A percentile compares a stretch with the other conserved stretches of the same genome.
phyloP scores from a whole-genome alignment of 2,888 invertebrate genomes.

The Eurois occulta region DNA sequence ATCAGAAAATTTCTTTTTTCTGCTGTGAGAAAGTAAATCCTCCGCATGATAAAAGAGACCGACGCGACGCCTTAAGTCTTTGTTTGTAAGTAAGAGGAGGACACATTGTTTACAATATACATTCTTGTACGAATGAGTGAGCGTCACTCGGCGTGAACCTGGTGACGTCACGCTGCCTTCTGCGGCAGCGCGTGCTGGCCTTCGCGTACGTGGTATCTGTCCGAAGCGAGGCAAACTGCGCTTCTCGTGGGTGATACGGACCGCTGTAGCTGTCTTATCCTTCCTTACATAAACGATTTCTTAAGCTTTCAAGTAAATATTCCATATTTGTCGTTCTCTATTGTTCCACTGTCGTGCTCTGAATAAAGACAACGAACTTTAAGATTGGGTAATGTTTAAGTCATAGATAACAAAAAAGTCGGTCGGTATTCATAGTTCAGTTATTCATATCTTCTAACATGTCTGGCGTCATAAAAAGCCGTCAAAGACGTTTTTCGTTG shows the following conservation, averaged over 20 bases:
- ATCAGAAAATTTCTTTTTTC: neutral
- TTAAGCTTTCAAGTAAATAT: slow-evolving; percentile 29
- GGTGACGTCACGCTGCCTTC: slow-evolving; percentile 76
- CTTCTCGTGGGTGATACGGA: slow-evolving; percentile 65
- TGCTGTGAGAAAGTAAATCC: slow-evolving; percentile 39
- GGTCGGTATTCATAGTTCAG: slow-evolving; percentile 52
- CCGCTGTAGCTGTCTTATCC: slow-evolving; percentile 24
- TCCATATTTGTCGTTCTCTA: slow-evolving; percentile 28
- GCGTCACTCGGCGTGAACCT: slow-evolving; percentile 64
- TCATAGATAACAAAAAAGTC: slow-evolving; percentile 62
- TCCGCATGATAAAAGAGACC: slow-evolving; percentile 22
- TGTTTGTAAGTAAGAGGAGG: slow-evolving; percentile 49
- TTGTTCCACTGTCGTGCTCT: slow-evolving; percentile 32
- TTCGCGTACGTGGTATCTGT: slow-evolving; percentile 57
- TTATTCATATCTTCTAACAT: slow-evolving; percentile 50
- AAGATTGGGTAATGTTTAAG: slow-evolving; percentile 55
- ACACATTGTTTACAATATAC: slow-evolving; percentile 75
- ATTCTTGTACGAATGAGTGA: slow-evolving; percentile 67
- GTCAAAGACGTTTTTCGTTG: slow-evolving; percentile 42
- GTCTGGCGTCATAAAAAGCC: slow-evolving; percentile 42
- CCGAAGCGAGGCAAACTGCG: slow-evolving; percentile 65
- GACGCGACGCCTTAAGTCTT: slow-evolving; percentile 12
- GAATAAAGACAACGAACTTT: slow-evolving; percentile 42
- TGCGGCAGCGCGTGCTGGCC: slow-evolving; percentile 73
- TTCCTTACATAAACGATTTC: slow-evolving; percentile 34